phyloP scores from a whole-genome alignment of 1,140 invertebrate species.

The Tetragnatha versicolor region DNA sequence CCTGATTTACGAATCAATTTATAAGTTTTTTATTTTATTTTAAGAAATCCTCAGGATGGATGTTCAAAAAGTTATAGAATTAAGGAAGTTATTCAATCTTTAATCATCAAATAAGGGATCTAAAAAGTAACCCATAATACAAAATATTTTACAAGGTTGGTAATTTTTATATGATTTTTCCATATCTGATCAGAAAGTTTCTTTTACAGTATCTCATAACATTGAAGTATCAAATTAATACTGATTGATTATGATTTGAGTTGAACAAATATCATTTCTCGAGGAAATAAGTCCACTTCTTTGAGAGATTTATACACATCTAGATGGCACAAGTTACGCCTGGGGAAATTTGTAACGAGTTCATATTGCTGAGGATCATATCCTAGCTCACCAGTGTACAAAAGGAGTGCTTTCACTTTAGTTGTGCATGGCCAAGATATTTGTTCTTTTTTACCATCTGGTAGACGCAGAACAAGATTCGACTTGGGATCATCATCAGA shows the following conservation, averaged over 20 bases:
- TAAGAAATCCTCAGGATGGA: too few species aligned
- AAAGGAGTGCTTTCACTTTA: conserved; percentile 64
- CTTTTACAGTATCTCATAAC: too few species aligned
- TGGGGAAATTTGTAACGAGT: conserved; percentile 67
- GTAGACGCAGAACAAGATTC: conserved; percentile 64
- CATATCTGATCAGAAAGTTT: too few species aligned
- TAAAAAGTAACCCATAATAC: too few species aligned
- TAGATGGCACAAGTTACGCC: conserved; percentile 63
- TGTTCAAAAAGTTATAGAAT: too few species aligned
- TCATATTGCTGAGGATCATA: conserved; percentile 65
- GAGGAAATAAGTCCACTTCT: conserved; percentile 64
- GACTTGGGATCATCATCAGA: conserved; percentile 61
- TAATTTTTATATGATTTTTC: too few species aligned
- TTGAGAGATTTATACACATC: conserved; percentile 63
- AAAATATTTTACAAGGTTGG: too few species aligned
- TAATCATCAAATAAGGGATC: too few species aligned
- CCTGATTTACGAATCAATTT: too few species aligned
- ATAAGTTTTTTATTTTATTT: too few species aligned
- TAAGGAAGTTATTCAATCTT: too few species aligned
- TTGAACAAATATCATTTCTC: conserved; percentile 68
- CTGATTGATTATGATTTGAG: conserved; percentile 55
- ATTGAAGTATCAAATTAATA: too few species aligned
- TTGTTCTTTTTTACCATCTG: conserved; percentile 64
- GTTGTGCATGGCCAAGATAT: conserved; percentile 64
- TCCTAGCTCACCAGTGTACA: conserved; percentile 63